Conservation (phyloP, 2,888 invertebrate genomes). For the Andrena dorsata region DNA sequence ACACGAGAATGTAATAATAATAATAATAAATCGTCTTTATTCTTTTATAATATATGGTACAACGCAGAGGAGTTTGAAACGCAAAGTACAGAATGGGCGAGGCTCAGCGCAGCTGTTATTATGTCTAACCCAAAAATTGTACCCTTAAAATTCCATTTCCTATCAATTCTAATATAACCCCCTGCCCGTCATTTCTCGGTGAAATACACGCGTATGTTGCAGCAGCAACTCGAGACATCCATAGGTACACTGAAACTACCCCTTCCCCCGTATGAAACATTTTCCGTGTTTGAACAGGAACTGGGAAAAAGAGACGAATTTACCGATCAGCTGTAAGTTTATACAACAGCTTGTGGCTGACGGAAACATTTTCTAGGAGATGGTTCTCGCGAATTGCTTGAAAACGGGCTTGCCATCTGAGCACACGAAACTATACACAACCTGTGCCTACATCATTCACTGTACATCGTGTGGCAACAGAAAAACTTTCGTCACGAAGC, state of each 20-base stretch:
- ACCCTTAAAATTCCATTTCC: no score
- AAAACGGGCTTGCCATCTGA: slow-evolving; percentile 4
- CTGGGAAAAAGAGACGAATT: slow-evolving; percentile 39
- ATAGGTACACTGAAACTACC: slow-evolving; percentile 20
- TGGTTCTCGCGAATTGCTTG: slow-evolving; percentile 38
- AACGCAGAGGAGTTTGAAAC: no score
- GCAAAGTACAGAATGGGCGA: no score
- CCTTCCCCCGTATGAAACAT: slow-evolving; percentile 41
- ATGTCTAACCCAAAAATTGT: no score
- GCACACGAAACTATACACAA: not conserved
- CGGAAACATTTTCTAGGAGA: slow-evolving; percentile 46
- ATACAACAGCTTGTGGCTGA: slow-evolving; percentile 47
- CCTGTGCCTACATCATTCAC: not conserved
- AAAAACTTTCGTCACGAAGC: not conserved
- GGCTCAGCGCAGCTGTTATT: no score
- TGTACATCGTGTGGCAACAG: not conserved
- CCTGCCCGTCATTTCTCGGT: not conserved
- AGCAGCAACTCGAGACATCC: not conserved
- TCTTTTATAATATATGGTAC: no score
- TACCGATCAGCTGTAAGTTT: slow-evolving; percentile 53
- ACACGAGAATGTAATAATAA: no score
- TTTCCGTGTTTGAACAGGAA: slow-evolving; percentile 48
- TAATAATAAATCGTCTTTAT: no score
- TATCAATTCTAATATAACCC: not conserved
- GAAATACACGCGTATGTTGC: not conserved